Base-by-base conservation (phyloP, 2,888 invertebrate genomes). In the Beris morrisii region DNA sequence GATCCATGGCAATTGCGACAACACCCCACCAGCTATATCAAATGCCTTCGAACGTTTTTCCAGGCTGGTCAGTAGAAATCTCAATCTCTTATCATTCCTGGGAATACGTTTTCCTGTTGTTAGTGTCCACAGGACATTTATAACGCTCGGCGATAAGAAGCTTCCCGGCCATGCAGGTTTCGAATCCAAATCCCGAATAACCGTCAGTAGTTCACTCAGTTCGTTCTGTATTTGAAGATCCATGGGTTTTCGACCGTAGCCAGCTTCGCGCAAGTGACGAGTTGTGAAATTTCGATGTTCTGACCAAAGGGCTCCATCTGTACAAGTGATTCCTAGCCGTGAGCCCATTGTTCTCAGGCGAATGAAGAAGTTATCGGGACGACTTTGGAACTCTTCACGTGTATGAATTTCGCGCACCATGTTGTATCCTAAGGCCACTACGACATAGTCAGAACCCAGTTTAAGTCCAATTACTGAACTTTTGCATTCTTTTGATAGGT, bases 41-140 rank as follows among this genome's bases (percentile, higher is more conserved):
- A 87, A 87, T 0, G 83, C 82, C 71, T 81, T 82, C 0, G 84
- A 80, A 53, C 87, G 77, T 44, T 78, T 74, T 43, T 78, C 75
- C 72, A 87, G 75, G 7, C 86, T 74, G 6, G 79, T 74, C 5
- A 87, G 73, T 7, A 87, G 74, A 4, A 75, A 75, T 2, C 76
- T 71, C 45, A 87, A 71, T 13, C 80, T 76, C 5, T 76, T 70
- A 69, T 85, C 82, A 4, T 79, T 76, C 48, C 80, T 77, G n/a
- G 78, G 72, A 45, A 86, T 81, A 44, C 83, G 65, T 64, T 76
- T 74, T n/a, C 84, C 84, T 11, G 86, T 84, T 4, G 83, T 81
- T 32, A 89, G 75, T 12, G 81, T 82, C 89, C 89, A 89, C 7
- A 89, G 76, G 0, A 88, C 85, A 74, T 88, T 89, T 53, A 89